Evolutionary conservation across 1,140 invertebrate species (phyloP).

Genomic region (Ceratina australensis): DNA sequence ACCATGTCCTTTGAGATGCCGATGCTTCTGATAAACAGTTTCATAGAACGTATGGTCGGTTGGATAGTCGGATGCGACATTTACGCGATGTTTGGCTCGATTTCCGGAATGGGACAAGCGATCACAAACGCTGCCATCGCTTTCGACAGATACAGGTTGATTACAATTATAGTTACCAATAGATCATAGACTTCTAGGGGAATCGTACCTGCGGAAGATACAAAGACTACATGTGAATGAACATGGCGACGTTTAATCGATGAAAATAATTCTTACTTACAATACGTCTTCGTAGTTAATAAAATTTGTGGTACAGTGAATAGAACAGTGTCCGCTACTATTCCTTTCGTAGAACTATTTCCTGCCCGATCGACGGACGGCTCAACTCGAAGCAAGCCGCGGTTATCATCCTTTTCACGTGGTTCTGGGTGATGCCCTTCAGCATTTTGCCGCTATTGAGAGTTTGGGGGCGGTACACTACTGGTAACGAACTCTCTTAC

Average conservation of each 20-base stretch:
- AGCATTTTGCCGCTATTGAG: slow-evolving; percentile 83
- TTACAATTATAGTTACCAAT: not conserved
- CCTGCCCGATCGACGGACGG: slow-evolving; percentile 87
- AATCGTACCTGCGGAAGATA: too few species aligned
- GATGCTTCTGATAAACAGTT: slow-evolving; percentile 85
- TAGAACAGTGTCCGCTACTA: not conserved
- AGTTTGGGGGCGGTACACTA: slow-evolving; percentile 85
- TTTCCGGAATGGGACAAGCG: slow-evolving; percentile 86
- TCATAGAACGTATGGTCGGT: slow-evolving; percentile 83
- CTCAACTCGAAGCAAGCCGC: slow-evolving; percentile 84
- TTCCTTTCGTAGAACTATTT: slow-evolving; percentile 83
- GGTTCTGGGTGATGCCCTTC: slow-evolving; percentile 87
- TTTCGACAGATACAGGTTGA: slow-evolving; percentile 86
- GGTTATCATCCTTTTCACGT: slow-evolving; percentile 83
- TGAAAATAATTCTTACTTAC: too few species aligned
- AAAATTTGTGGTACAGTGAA: too few species aligned
- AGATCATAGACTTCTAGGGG: too few species aligned
- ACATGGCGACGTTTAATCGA: too few species aligned
- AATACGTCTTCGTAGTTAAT: not conserved
- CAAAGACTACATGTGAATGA: too few species aligned
- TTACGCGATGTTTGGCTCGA: slow-evolving; percentile 84
- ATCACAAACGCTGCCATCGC: slow-evolving; percentile 88
- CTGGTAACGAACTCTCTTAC: slow-evolving; percentile 77
- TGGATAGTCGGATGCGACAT: slow-evolving; percentile 86
- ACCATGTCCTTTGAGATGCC: slow-evolving; percentile 89